phyloP scores from a whole-genome alignment of 2,113 vertebrate genomes.

The Myocastor coypus region DNA sequence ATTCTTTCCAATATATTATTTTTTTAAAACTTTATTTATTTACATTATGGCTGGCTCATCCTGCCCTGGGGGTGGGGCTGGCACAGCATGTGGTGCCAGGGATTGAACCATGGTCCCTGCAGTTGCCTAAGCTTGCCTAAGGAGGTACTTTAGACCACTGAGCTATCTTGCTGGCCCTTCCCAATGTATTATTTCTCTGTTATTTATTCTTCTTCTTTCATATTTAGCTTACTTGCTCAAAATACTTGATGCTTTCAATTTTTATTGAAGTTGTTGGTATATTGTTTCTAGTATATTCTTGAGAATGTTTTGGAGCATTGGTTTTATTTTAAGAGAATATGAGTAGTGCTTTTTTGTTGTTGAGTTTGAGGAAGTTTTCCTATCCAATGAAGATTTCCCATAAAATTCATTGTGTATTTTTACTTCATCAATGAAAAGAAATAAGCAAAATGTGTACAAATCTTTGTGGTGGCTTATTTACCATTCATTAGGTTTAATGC shows the following conservation, averaged over 20 bases:
- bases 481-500: neutral
- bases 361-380: conserved; percentile 39
- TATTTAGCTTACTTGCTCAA: neutral
- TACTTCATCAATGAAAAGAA: conserved; percentile 40
- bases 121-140: no score
- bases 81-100: no score
- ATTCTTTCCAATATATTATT: neutral
- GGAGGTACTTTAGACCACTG: no score
- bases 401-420: conserved; percentile 49
- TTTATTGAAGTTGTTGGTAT: neutral
- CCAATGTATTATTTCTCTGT: neutral
- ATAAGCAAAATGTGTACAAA: neutral
- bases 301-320: neutral
- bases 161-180: no score
- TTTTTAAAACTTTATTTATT: no score
- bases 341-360: conserved; percentile 13
- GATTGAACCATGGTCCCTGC: no score
- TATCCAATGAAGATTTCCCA: neutral
- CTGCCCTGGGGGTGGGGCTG: no score
- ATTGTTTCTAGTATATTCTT: neutral
- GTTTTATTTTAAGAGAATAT: neutral
- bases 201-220: neutral
- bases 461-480: neutral
- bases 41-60: no score
- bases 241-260: neutral